A percentile compares a stretch with the other conserved stretches of the same genome.
phyloP scores from a whole-genome alignment of 2,113 vertebrate genomes.

The Cinclus cinclus region DNA sequence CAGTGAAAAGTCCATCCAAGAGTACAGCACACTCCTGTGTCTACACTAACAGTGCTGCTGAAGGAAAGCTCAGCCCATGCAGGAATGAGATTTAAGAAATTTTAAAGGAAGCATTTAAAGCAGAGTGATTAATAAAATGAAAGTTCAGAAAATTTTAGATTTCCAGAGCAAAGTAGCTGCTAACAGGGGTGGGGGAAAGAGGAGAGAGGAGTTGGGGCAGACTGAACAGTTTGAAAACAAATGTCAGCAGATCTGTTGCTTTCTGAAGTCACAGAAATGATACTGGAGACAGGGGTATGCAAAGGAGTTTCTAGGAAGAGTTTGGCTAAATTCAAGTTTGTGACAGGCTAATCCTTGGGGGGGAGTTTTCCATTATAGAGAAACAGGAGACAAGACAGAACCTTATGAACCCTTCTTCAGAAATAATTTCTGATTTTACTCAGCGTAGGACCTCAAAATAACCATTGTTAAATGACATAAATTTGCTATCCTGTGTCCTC shows the following conservation, averaged over 20 bases:
- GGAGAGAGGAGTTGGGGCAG: not conserved
- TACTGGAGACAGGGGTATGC: not conserved
- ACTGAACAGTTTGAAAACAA: not conserved
- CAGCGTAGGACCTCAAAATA: not conserved
- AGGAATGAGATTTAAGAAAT: not conserved
- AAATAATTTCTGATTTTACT: not conserved
- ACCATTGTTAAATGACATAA: not conserved
- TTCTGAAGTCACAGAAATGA: not conserved
- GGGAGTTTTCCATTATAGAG: not conserved
- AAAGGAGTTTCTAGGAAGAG: not conserved
- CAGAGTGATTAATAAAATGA: not conserved
- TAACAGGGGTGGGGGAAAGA: not conserved
- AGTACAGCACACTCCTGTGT: rapidly evolving
- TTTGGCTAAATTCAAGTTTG: not conserved
- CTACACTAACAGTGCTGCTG: not conserved
- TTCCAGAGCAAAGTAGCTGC: not conserved
- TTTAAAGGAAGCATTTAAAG: not conserved
- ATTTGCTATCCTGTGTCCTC: not conserved
- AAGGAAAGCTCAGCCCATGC: not conserved
- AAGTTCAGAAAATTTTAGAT: not conserved
- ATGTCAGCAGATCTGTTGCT: not conserved
- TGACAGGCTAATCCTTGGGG: not conserved
- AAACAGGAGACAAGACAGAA: not conserved
- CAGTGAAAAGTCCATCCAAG: not conserved
- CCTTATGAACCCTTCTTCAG: not conserved